These are phyloP conservation scores for Drosophila rhopaloa DNA, from an alignment of 1,140 invertebrate species.

Conservation along the genomic window DNA sequence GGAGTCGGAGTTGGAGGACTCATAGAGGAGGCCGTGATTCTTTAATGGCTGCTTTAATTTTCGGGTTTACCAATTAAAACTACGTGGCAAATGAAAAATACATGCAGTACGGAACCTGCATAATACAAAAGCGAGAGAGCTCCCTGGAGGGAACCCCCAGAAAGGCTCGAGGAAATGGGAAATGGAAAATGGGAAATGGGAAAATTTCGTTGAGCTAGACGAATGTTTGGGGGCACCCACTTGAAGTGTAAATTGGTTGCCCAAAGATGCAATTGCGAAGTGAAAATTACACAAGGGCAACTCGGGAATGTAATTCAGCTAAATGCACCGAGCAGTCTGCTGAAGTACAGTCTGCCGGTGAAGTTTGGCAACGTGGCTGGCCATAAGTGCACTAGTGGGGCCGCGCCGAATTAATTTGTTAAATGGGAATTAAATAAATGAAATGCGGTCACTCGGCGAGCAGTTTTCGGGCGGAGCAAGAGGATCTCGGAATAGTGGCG, in stretches of 20 bases:
- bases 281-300: conserved; percentile 25
- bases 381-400: conserved; percentile 14
- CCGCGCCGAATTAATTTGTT: conserved; percentile 59
- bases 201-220: conserved; percentile 22
- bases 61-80: conserved; percentile 81
- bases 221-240: conserved; percentile 36
- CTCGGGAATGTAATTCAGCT: conserved; percentile 31
- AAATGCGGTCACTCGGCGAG: conserved; percentile 37
- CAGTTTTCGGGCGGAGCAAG: conserved; percentile 10
- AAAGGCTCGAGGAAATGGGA: background rate
- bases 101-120: conserved; percentile 44
- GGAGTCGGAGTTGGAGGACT: background rate
- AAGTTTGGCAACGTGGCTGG: conserved; percentile 67
- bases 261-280: conserved; percentile 54
- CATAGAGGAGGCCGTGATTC: conserved; percentile 69
- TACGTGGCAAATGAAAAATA: conserved; percentile 82
- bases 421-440: conserved; percentile 55
- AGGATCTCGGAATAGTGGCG: background rate
- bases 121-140: conserved; percentile 9
- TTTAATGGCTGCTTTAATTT: conserved; percentile 83
- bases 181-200: background rate
- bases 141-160: background rate
- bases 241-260: conserved; percentile 59
- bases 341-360: conserved; percentile 51
- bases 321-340: conserved; percentile 29